phyloP scores from a whole-genome alignment of 1,140 invertebrate species.

The Triops longicaudatus region DNA sequence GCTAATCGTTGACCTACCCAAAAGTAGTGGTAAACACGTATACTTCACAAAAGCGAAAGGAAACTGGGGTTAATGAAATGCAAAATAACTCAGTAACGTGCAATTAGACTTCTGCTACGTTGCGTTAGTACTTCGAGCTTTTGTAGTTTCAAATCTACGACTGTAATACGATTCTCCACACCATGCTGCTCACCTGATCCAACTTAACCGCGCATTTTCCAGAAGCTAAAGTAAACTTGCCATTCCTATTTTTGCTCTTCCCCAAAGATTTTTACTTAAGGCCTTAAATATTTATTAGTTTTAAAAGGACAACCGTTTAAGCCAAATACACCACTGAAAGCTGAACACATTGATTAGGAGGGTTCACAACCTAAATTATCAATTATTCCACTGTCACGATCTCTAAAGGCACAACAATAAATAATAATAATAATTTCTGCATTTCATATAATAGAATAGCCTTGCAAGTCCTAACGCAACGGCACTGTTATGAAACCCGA shows the following conservation, averaged over 20 bases:
- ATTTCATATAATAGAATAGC: not conserved
- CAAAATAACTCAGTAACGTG: not conserved
- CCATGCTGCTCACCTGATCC: not conserved
- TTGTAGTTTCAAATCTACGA: not conserved
- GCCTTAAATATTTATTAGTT: not conserved
- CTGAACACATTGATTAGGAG: slow-evolving; percentile 1
- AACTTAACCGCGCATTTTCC: not conserved
- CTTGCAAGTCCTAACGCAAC: slow-evolving; percentile 11
- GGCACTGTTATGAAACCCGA: not conserved
- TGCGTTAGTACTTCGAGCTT: slow-evolving; percentile 1
- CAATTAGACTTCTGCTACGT: not conserved
- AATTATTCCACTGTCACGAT: not conserved
- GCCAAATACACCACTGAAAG: not conserved
- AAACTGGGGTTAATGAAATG: not conserved
- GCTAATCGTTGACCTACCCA: not conserved
- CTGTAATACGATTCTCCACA: not conserved
- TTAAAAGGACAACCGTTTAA: not conserved
- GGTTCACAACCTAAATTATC: not conserved
- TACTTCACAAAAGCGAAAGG: not conserved
- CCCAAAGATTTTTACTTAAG: not conserved
- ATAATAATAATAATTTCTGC: not conserved
- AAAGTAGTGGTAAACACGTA: not conserved
- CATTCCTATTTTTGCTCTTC: not conserved
- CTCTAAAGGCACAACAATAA: not conserved
- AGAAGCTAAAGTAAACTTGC: not conserved